phyloP scores from a whole-genome alignment of 2,888 invertebrate genomes.

The Nomada ferruginata region DNA sequence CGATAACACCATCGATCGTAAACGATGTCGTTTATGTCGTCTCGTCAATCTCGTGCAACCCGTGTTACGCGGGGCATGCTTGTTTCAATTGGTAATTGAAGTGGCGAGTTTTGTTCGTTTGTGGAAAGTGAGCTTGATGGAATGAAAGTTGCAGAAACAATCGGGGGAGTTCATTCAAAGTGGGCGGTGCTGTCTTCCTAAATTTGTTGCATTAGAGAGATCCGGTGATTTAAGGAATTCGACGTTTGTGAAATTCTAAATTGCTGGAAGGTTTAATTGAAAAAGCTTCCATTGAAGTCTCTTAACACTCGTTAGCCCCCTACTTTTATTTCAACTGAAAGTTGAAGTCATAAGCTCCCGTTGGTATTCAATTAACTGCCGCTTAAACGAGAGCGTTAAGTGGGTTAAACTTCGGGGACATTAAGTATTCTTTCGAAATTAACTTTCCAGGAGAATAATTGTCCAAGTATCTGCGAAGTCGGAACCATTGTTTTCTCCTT shows the following conservation, averaged over 20 bases:
- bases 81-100: too few species aligned
- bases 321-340: not conserved
- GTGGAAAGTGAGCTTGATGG: too few species aligned
- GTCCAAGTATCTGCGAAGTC: not conserved
- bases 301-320: not conserved
- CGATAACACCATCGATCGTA: constrained; percentile 62
- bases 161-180: too few species aligned
- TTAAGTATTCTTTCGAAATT: constrained; percentile 19
- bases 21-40: constrained; percentile 38
- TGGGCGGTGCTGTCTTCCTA: too few species aligned
- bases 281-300: not conserved
- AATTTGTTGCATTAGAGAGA: not conserved
- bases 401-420: constrained; percentile 18
- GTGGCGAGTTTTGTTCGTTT: too few species aligned
- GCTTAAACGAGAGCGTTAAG: not conserved
- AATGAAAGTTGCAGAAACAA: too few species aligned
- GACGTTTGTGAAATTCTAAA: not conserved
- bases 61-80: too few species aligned
- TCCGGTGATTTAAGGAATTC: not conserved
- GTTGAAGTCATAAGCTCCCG: constrained; percentile 18
- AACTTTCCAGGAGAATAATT: not conserved
- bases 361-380: constrained; percentile 30
- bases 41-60: too few species aligned
- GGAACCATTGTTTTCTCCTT: not conserved
- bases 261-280: not conserved